Conservation (phyloP, 2,888 invertebrate genomes). For the Nomada ruficornis region DNA sequence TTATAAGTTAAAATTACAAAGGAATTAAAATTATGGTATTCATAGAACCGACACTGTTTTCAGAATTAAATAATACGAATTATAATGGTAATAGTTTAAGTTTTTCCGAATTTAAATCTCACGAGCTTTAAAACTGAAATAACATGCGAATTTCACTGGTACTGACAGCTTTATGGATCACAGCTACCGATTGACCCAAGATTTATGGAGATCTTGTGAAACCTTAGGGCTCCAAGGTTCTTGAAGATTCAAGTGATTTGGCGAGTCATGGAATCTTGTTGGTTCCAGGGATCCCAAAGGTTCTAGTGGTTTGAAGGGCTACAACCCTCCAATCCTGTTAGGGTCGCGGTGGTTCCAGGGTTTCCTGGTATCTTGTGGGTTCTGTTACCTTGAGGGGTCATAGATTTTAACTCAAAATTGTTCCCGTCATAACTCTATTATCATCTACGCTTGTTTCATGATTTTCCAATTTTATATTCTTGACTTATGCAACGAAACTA, state of each 20-base stretch:
- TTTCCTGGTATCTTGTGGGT: neutral
- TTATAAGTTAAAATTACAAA: too few species aligned
- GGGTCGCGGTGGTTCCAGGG: neutral
- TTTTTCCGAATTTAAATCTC: too few species aligned
- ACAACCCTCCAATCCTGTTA: neutral
- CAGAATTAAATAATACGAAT: too few species aligned
- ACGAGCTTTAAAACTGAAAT: too few species aligned
- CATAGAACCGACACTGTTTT: too few species aligned
- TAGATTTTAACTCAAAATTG: neutral
- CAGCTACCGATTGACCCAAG: neutral
- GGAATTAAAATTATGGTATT: too few species aligned
- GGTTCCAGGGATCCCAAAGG: conserved; percentile 13
- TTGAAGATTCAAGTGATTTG: conserved; percentile 13
- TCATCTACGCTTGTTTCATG: neutral
- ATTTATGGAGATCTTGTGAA: conserved; percentile 17
- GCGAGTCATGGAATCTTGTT: conserved; percentile 11
- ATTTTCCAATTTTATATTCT: too few species aligned
- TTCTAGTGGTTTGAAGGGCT: conserved; percentile 15
- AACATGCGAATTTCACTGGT: neutral
- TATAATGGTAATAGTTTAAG: too few species aligned
- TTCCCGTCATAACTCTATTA: neutral
- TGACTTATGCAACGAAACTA: neutral
- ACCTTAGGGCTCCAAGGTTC: conserved; percentile 1
- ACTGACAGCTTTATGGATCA: neutral
- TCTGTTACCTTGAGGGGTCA: neutral